phyloP scores from a whole-genome alignment of 2,113 vertebrate species.

The Rallus limicola region DNA sequence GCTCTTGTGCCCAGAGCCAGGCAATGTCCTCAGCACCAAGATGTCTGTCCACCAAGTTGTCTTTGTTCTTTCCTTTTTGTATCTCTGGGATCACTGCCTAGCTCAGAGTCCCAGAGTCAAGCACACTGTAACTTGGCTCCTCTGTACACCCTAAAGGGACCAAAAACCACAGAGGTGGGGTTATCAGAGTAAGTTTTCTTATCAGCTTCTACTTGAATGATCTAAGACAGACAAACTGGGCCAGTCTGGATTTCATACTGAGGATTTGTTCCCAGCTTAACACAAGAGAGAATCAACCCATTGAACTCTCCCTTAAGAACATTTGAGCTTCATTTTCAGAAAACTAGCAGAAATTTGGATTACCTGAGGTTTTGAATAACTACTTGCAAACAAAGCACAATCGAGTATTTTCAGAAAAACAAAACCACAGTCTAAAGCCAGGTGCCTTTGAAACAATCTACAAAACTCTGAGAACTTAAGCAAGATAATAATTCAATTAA shows the following conservation, averaged over 20 bases:
- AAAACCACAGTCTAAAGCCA: background rate
- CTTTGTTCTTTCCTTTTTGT: background rate
- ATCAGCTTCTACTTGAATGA: background rate
- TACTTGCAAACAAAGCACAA: background rate
- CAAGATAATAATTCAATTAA: background rate
- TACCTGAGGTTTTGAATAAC: background rate
- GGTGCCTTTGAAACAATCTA: background rate
- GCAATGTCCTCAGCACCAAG: background rate
- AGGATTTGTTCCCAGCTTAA: background rate
- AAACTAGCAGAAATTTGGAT: background rate
- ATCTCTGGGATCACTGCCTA: background rate
- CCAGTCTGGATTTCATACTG: background rate
- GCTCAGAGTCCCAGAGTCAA: background rate
- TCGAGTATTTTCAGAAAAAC: background rate
- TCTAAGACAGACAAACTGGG: background rate
- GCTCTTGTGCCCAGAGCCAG: background rate
- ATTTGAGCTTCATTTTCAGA: background rate
- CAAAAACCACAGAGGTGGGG: background rate
- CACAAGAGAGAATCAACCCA: background rate
- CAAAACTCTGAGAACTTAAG: background rate
- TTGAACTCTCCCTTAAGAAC: background rate
- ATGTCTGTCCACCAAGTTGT: accelerated
- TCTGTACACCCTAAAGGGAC: background rate
- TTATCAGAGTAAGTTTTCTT: background rate
- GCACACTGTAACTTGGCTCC: background rate